phyloP scores from a whole-genome alignment of 1,140 invertebrate species.

The Wasmannia auropunctata region DNA sequence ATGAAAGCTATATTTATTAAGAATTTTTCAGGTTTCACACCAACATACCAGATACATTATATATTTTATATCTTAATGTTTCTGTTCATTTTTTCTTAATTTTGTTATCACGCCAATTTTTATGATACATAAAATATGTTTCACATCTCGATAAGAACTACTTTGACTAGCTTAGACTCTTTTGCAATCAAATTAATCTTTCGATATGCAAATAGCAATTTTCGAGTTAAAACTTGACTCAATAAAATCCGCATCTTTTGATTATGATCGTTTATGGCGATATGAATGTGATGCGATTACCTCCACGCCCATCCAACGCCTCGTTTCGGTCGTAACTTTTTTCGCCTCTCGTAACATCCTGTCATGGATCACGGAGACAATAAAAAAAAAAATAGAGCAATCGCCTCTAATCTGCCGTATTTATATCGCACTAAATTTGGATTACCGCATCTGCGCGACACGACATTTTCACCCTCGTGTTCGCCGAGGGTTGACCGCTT shows the following conservation, averaged over 20 bases:
- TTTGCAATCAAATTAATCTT: background rate
- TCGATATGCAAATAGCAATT: background rate
- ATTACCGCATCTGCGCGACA: slow-evolving; percentile 49
- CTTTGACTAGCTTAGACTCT: background rate
- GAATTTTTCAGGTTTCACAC: background rate
- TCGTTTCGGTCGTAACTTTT: background rate
- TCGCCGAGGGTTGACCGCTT: slow-evolving; percentile 46
- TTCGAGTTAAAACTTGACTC: background rate
- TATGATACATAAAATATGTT: background rate
- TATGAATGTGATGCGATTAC: background rate
- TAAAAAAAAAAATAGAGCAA: slow-evolving; percentile 40
- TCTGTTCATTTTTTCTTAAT: background rate
- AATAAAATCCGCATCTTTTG: background rate
- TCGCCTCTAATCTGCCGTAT: slow-evolving; percentile 50
- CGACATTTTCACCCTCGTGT: slow-evolving; percentile 55
- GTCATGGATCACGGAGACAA: slow-evolving; percentile 26
- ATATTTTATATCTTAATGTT: background rate
- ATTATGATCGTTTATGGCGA: background rate
- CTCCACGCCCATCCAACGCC: too few species aligned
- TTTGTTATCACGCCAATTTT: background rate
- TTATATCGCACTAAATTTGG: slow-evolving; percentile 59
- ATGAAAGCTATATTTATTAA: background rate
- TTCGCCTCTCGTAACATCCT: background rate
- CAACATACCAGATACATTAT: background rate
- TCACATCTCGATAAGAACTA: background rate